Base-by-base conservation (phyloP, 2,113 vertebrate species). In the Spea bombifrons region DNA sequence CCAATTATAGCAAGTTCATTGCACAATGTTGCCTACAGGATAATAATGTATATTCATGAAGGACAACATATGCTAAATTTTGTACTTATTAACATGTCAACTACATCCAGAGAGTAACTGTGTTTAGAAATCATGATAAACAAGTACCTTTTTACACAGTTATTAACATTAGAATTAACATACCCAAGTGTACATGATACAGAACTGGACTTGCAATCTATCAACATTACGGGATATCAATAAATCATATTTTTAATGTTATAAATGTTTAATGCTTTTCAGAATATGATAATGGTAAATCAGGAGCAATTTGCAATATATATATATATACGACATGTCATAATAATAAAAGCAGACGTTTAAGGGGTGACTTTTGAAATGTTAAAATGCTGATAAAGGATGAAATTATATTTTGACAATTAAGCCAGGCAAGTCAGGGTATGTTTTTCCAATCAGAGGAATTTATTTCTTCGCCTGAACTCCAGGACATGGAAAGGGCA, bases 41-140 rank as follows among this genome's bases (percentile, higher is more conserved):
- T 66, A 73, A 79, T 79, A 79, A 79, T 79, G 71, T 61, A 80
- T 80, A 80, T 80, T 80, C 65, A 74, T 80, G 71, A 80, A 80
- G 71, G 63, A 49, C 70, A 74, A 80, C 71, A 80, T 80, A 80
- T 80, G 78, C 66, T 74, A 80, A 80, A 59, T 47, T 66, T 67
- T 67, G 74, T 67, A 75, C 17, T 75, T 67, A 67, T 61, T 64
- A 80, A 68, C 53, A 74, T 57, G 78, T 80, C 71, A 80, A 16
- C n/a, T 53, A 57, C 15, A 68, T 45, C 7, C 64, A 59, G 4
- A 73, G 17, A 80, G 67, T 16, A 57, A 67, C 55, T 45, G 16
- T 48, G 59, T 52, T 15, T 16, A 53, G 30, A 75, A 66, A 4
- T 49, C 64, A 73, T 49, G 66, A 47, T 68, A 49, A 66, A 70